A percentile compares a stretch with the other conserved stretches of the same genome.
Conservation (phyloP, 2,888 invertebrate genomes). For the Troides oblongomaculatus region DNA sequence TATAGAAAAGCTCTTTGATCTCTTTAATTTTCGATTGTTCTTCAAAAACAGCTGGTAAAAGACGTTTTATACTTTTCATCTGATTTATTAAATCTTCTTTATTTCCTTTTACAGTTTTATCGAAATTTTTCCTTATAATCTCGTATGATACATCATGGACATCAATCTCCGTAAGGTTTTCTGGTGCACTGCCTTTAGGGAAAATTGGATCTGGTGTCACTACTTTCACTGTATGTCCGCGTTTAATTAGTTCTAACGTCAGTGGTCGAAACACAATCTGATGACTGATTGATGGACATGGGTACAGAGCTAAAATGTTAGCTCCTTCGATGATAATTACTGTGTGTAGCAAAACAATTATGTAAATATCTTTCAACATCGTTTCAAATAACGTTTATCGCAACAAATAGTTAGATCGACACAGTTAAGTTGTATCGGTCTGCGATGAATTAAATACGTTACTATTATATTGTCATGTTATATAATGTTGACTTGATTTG, state of each 20-base stretch:
- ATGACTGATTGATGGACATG: constrained; percentile 46
- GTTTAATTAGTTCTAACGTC: constrained; percentile 41
- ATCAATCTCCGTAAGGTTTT: constrained; percentile 51
- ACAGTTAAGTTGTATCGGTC: too few species aligned
- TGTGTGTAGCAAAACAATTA: neutral
- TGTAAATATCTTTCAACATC: neutral
- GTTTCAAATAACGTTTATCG: neutral
- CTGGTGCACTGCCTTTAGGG: constrained; percentile 37
- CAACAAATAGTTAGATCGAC: neutral
- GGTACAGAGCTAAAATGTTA: constrained; percentile 43
- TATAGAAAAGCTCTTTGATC: constrained; percentile 39
- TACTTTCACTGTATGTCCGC: constrained; percentile 44
- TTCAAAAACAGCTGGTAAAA: constrained; percentile 29
- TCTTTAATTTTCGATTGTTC: constrained; percentile 35
- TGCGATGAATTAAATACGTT: too few species aligned
- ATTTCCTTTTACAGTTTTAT: neutral
- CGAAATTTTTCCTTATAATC: neutral
- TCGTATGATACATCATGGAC: constrained; percentile 45
- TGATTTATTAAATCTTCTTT: constrained; percentile 1
- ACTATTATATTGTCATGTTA: too few species aligned
- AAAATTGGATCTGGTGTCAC: constrained; percentile 45
- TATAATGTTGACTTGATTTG: too few species aligned
- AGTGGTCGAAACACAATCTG: constrained; percentile 44
- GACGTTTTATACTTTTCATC: neutral
- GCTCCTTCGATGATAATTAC: constrained; percentile 32